Conservation (phyloP, 2,888 invertebrate species). For the Arctia plantaginis region DNA sequence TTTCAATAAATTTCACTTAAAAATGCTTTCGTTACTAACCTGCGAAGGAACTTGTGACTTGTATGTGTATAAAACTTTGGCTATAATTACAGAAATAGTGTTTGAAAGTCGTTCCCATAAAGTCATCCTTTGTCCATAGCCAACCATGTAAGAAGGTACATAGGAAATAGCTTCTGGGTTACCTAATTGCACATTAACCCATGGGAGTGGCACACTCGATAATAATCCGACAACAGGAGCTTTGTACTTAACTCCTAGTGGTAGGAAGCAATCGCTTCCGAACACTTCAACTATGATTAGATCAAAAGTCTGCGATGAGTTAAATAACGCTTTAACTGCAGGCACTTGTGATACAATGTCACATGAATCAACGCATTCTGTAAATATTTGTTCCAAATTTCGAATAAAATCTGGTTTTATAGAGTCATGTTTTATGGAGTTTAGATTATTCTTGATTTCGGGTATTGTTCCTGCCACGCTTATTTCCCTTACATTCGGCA, state of each 20-base stretch:
- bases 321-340: slow-evolving; percentile 71
- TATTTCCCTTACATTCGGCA: slow-evolving; percentile 77
- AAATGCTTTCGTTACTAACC: slow-evolving; percentile 53
- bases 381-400: slow-evolving; percentile 80
- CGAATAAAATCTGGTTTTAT: slow-evolving; percentile 74
- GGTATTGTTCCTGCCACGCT: slow-evolving; percentile 81
- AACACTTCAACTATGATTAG: slow-evolving; percentile 84
- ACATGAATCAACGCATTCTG: slow-evolving; percentile 80
- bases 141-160: slow-evolving; percentile 85
- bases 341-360: slow-evolving; percentile 75
- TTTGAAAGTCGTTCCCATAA: slow-evolving; percentile 81
- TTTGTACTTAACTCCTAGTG: slow-evolving; percentile 82
- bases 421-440: slow-evolving; percentile 63
- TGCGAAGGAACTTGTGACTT: slow-evolving; percentile 80
- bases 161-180: slow-evolving; percentile 87
- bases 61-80: slow-evolving; percentile 75
- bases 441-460: slow-evolving; percentile 79
- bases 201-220: slow-evolving; percentile 85
- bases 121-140: slow-evolving; percentile 81
- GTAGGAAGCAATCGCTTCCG: slow-evolving; percentile 86
- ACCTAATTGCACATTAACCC: slow-evolving; percentile 85
- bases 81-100: slow-evolving; percentile 73
- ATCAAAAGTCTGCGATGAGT: slow-evolving; percentile 73
- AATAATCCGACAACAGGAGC: slow-evolving; percentile 85
- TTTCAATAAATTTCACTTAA: background rate